phyloP scores from a whole-genome alignment of 2,113 vertebrate species.

The Pseudorasbora parva region DNA sequence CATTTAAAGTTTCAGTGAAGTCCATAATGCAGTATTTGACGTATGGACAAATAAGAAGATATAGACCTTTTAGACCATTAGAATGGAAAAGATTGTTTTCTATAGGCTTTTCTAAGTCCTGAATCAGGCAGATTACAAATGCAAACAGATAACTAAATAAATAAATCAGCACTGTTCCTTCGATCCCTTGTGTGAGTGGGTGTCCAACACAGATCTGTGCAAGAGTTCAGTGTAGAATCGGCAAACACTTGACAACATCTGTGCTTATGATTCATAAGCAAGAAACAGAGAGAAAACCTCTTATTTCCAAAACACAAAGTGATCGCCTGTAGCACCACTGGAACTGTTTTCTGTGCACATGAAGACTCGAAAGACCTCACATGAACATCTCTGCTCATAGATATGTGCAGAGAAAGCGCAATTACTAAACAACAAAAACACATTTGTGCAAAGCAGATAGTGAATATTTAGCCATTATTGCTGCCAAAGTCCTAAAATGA shows the following conservation, averaged over 20 bases:
- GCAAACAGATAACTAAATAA: not conserved
- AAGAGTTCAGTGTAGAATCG: not conserved
- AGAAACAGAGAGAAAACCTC: not conserved
- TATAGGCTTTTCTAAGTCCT: not conserved
- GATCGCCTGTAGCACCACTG: not conserved
- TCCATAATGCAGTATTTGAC: not conserved
- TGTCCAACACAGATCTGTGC: not conserved
- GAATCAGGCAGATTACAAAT: not conserved
- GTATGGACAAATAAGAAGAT: not conserved
- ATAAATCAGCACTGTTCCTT: not conserved
- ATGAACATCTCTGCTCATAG: not conserved
- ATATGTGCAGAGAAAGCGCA: not conserved
- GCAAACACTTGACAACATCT: conserved; percentile 15
- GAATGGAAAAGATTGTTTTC: not conserved
- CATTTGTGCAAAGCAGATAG: not conserved
- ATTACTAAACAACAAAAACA: not conserved
- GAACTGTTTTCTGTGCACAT: not conserved
- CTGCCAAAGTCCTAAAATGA: not conserved
- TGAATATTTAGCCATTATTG: not conserved
- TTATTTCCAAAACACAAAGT: not conserved
- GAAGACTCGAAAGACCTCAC: not conserved
- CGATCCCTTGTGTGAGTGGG: not conserved
- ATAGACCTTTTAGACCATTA: not conserved
- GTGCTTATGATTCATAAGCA: conserved; percentile 1
- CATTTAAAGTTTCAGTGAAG: not conserved